These are phyloP conservation scores for Pseudorhombus dupliciocellatus DNA, from an alignment of 2,113 vertebrate genomes.

Conservation along the genomic window DNA sequence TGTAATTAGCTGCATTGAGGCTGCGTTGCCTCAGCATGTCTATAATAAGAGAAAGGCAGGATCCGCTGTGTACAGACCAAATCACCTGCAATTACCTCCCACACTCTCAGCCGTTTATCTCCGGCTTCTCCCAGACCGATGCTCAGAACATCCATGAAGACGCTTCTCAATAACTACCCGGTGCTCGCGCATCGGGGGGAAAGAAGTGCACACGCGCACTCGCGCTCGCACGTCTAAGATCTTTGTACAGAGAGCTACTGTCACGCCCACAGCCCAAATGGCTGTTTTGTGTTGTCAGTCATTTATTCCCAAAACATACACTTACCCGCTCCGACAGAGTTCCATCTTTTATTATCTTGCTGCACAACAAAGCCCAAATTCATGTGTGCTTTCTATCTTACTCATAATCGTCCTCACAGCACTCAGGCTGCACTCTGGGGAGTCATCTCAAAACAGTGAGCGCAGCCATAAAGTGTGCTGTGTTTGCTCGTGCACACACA, in stretches of 20 bases:
- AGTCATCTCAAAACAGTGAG: slow-evolving; percentile 65
- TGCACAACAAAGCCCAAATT: slow-evolving; percentile 74
- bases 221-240: slow-evolving; percentile 54
- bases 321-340: slow-evolving; percentile 64
- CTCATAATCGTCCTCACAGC: slow-evolving; percentile 74
- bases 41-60: slow-evolving; percentile 41
- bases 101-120: slow-evolving; percentile 52
- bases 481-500: slow-evolving; percentile 26
- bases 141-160: slow-evolving; percentile 23
- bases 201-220: slow-evolving; percentile 58
- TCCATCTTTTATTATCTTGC: slow-evolving; percentile 72
- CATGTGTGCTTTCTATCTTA: slow-evolving; percentile 68
- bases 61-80: slow-evolving; percentile 51
- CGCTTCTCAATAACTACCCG: slow-evolving; percentile 46
- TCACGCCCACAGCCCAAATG: slow-evolving; percentile 63
- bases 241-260: slow-evolving; percentile 56
- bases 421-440: slow-evolving; percentile 68
- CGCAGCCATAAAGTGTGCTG: slow-evolving; percentile 50
- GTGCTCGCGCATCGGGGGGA: slow-evolving; percentile 37
- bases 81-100: slow-evolving; percentile 74
- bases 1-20: slow-evolving; percentile 40
- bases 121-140: slow-evolving; percentile 28
- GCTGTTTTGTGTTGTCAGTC: slow-evolving; percentile 76
- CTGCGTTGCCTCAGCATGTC: slow-evolving; percentile 25
- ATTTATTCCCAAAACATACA: slow-evolving; percentile 73